Conservation (phyloP, 2,797 vertebrate genomes). For the Cichlasoma orientale region DNA sequence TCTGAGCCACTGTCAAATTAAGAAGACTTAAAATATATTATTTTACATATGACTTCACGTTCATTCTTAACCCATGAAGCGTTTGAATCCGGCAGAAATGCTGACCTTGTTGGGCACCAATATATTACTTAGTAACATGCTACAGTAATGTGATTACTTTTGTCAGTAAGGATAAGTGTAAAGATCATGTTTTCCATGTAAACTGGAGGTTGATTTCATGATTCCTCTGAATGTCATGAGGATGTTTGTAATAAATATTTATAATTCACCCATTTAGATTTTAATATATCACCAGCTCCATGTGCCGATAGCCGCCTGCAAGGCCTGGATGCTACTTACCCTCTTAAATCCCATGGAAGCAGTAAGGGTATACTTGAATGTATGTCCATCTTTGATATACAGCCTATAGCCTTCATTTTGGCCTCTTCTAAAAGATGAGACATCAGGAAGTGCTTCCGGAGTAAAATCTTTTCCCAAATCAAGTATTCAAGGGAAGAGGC, state of each 20-base stretch:
- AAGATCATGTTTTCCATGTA: background rate
- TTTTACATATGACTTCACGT: too few species aligned
- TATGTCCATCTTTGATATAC: background rate
- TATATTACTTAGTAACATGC: background rate
- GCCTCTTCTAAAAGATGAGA: background rate
- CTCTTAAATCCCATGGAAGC: background rate
- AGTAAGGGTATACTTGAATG: background rate
- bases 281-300: background rate
- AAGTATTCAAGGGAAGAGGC: background rate
- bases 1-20: background rate
- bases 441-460: background rate
- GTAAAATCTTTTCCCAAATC: background rate
- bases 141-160: background rate
- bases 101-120: background rate
- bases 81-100: background rate
- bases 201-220: background rate
- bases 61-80: too few species aligned
- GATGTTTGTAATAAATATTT: background rate
- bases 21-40: too few species aligned
- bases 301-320: background rate
- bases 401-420: background rate
- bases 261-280: background rate
- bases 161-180: background rate
- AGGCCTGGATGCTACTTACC: too few species aligned
- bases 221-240: background rate